These are phyloP conservation scores for Actenoides hombroni DNA, from an alignment of 2,113 vertebrate species.

Conservation along the genomic window DNA sequence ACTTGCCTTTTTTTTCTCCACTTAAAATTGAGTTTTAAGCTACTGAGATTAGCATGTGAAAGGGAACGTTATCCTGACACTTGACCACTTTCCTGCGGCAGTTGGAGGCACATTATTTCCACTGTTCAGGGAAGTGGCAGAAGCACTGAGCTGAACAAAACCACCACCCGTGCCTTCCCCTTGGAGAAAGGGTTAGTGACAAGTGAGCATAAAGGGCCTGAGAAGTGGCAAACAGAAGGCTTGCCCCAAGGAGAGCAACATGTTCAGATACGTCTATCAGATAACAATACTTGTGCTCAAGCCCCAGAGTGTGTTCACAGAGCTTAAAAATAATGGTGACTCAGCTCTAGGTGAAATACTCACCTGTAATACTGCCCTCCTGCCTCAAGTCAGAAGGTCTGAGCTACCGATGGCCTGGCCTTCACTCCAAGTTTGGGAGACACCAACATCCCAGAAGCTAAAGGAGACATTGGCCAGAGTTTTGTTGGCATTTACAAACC, in stretches of 20 bases:
- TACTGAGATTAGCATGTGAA: neutral
- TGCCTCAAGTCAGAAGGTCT: neutral
- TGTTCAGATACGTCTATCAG: slow-evolving; percentile 3
- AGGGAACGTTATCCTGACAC: neutral
- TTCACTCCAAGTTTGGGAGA: neutral
- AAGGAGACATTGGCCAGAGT: neutral
- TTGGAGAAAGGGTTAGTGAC: neutral
- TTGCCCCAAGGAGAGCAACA: slow-evolving; percentile 6
- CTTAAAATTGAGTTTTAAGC: neutral
- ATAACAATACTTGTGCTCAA: neutral
- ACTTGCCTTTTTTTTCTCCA: neutral
- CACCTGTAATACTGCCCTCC: neutral
- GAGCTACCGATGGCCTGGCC: neutral
- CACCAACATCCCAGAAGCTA: neutral
- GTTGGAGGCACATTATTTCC: neutral
- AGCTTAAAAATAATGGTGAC: neutral
- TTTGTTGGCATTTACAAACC: neutral
- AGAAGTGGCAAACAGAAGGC: neutral
- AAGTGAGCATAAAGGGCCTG: neutral
- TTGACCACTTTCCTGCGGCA: neutral
- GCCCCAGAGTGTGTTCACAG: neutral
- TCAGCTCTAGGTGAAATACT: slow-evolving; percentile 11
- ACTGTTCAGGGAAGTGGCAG: neutral
- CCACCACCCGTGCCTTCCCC: neutral
- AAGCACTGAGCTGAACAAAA: neutral